These are phyloP conservation scores for Eutolmus rufibarbis DNA, from an alignment of 2,888 invertebrate genomes.

Conservation along the genomic window DNA sequence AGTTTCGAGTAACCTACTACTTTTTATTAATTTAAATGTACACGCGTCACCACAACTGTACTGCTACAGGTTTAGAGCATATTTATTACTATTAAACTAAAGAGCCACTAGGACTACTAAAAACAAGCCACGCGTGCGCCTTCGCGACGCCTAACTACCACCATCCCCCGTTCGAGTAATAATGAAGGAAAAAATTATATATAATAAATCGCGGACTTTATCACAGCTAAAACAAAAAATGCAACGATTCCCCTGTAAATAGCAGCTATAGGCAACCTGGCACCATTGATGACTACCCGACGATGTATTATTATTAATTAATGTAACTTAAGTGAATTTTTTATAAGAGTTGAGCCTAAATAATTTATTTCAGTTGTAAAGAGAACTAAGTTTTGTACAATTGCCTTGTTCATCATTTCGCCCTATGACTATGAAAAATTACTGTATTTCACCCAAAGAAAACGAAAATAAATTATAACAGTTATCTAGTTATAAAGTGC, in stretches of 20 bases:
- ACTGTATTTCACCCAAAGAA: slow-evolving; percentile 37
- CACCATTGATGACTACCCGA: slow-evolving; percentile 30
- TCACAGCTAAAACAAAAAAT: neutral
- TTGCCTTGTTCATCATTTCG: slow-evolving; percentile 36
- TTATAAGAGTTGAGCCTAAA: slow-evolving; percentile 34
- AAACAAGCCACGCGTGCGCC: neutral
- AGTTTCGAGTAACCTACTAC: slow-evolving; percentile 27
- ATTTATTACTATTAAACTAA: slow-evolving; percentile 18
- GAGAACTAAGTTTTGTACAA: slow-evolving; percentile 37
- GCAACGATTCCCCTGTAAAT: slow-evolving; percentile 19
- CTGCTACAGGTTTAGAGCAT: slow-evolving; percentile 15
- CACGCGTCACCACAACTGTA: slow-evolving; percentile 22
- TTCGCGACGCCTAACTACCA: neutral
- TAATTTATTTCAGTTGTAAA: slow-evolving; percentile 39
- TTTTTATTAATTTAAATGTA: slow-evolving; percentile 35
- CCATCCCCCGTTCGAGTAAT: neutral
- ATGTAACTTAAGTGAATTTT: slow-evolving; percentile 30
- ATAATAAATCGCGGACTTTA: neutral
- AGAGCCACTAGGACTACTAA: slow-evolving; percentile 2
- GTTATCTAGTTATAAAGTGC: slow-evolving; percentile 31
- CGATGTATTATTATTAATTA: slow-evolving; percentile 34
- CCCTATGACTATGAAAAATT: slow-evolving; percentile 26
- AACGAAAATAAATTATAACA: slow-evolving; percentile 30
- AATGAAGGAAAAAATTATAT: neutral
- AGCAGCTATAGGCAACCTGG: slow-evolving; percentile 30